A percentile compares a stretch with the other conserved stretches of the same genome.
Evolutionary conservation across 2,113 vertebrate genomes (phyloP).

Genomic region (Promerops cafer): DNA sequence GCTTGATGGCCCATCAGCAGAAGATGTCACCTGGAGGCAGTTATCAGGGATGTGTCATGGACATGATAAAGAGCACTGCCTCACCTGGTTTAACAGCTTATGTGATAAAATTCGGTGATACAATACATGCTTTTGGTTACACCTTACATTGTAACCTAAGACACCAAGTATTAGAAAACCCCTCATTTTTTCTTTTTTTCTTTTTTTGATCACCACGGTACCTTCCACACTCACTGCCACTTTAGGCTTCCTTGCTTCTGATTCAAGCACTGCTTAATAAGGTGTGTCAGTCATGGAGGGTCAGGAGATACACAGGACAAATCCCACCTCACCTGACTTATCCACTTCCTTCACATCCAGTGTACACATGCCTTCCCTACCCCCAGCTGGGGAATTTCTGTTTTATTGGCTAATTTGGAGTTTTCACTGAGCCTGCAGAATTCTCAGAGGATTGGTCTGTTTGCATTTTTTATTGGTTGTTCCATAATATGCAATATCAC

Average conservation of each 20-base stretch:
- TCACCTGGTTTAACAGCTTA: too few relatives aligned
- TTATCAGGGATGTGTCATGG: too few relatives aligned
- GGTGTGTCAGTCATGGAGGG: background rate
- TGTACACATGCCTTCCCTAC: background rate
- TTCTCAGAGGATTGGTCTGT: background rate
- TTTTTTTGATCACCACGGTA: background rate
- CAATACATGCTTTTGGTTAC: too few relatives aligned
- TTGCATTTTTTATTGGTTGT: background rate
- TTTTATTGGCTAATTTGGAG: background rate
- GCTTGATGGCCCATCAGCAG: too few relatives aligned
- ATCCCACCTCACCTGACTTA: background rate
- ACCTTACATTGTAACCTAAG: too few relatives aligned
- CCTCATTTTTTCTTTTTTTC: background rate
- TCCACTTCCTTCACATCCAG: background rate
- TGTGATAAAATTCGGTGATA: too few relatives aligned
- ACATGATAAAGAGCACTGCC: too few relatives aligned
- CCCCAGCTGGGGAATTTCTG: background rate
- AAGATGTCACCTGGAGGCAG: too few relatives aligned
- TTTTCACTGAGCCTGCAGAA: background rate
- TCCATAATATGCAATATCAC: constrained; percentile 17
- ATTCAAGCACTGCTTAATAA: background rate
- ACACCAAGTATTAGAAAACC: too few relatives aligned
- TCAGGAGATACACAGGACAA: background rate
- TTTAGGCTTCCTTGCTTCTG: background rate
- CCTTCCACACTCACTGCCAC: background rate